These are phyloP conservation scores for Lamellibrachia luymesi DNA, from an alignment of 1,140 invertebrate genomes.

Conservation along the genomic window DNA sequence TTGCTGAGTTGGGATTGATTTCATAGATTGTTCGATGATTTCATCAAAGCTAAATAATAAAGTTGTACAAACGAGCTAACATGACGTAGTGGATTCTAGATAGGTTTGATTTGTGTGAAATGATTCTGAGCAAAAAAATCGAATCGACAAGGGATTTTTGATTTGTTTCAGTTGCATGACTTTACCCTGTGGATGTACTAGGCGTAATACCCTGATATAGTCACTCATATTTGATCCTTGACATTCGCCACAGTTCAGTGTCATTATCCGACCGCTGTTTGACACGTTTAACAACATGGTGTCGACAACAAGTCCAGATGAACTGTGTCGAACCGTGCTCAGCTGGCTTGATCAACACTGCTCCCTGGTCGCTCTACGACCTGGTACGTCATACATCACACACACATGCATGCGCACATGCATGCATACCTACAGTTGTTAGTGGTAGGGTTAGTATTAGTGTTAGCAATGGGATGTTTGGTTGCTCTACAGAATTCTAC, in stretches of 20 bases:
- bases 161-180: too few relatives aligned
- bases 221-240: background rate
- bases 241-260: slow-evolving; percentile 74
- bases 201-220: background rate
- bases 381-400: slow-evolving; percentile 65
- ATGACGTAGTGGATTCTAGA: too few relatives aligned
- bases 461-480: too few relatives aligned
- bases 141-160: too few relatives aligned
- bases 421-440: background rate
- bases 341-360: slow-evolving; percentile 95
- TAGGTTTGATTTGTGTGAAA: too few relatives aligned
- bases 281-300: slow-evolving; percentile 87
- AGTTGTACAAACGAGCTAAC: too few relatives aligned
- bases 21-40: too few relatives aligned
- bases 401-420: background rate
- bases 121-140: too few relatives aligned
- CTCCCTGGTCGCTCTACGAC: slow-evolving; percentile 86
- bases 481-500: too few relatives aligned
- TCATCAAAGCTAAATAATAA: too few relatives aligned
- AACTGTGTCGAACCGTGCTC: slow-evolving; percentile 86
- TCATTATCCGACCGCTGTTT: slow-evolving; percentile 82
- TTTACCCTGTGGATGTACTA: too few relatives aligned
- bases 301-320: slow-evolving; percentile 85
- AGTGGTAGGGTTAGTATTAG: background rate
- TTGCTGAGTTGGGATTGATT: too few relatives aligned